Evolutionary conservation across 2,797 vertebrate genomes (phyloP), one percentile per base, ranked within the genome.

Genomic region (Chrosomus eos): DNA sequence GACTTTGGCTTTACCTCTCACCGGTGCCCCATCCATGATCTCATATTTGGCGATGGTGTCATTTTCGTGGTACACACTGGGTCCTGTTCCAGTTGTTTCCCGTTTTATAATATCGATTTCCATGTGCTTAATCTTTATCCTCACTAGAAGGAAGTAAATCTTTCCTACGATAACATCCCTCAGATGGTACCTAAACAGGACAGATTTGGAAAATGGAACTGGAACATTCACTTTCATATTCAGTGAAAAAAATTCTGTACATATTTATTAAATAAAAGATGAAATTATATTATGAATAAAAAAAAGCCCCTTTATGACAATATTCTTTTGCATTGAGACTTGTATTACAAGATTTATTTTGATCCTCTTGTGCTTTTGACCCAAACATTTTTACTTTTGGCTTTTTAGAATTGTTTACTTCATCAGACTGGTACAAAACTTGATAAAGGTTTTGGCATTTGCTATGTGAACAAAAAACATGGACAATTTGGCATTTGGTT

Each of bases 41-140:
- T 99, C 98, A 0, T 99, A 99, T 93, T 99, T 99, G 68, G 98
- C 98, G 72, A 99, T 98, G 5, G 97, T 99, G 93, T 99, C 98
- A 0, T 98, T 99, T 95, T 99, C 98, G 0, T 99, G 98, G 92
- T 98, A 99, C 0, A 99, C 97, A 0, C 97, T 99, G 51, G 98
- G 98, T 14, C 98, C 98, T 0, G 98, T 99, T 85, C 98, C 98
- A 0, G 98, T 99, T 0, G 98, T 99, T 91, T 99, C 98, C 55
- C 98, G 96, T 92, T 99, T 99, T 93, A 99, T 99, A 90, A 99
- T 99, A 89, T 99, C 97, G 0, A 99, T 97, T 91, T 99, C 98
- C 98, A 99, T 99, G 94, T 99, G 98, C 88, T 97, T 99, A 83
- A 99, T 98, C 93, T 99, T 99, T 95, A 99, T 99, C 91, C 98